Evolutionary conservation across 2,888 invertebrate genomes (phyloP).

Genomic region (Halictus ligatus): DNA sequence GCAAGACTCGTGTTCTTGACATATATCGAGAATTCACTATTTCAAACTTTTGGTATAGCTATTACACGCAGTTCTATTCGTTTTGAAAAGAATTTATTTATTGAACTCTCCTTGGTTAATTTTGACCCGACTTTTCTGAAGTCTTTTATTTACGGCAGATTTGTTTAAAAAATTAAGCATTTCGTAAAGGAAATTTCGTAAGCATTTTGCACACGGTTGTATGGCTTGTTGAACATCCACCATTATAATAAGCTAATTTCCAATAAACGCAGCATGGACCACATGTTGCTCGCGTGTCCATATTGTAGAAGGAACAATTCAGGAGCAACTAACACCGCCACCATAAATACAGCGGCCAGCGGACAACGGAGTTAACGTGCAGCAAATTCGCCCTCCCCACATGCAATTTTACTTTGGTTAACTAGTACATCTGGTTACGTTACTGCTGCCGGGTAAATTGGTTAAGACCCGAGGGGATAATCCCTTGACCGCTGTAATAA

Average conservation of each 20-base stretch:
- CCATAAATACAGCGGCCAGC: not conserved
- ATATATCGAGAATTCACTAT: no score
- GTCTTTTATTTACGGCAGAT: not conserved
- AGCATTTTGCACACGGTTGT: not conserved
- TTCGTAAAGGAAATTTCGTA: not conserved
- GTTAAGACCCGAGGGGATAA: constrained; percentile 47
- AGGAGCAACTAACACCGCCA: not conserved
- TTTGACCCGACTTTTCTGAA: not conserved
- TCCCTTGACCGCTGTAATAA: constrained; percentile 27
- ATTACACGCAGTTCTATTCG: no score
- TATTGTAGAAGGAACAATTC: constrained; percentile 18
- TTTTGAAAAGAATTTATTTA: no score
- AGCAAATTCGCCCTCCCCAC: constrained; percentile 34
- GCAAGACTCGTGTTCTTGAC: no score
- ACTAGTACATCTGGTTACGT: constrained; percentile 32
- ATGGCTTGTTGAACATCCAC: not conserved
- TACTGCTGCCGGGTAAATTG: constrained; percentile 32
- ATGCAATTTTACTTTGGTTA: constrained; percentile 34
- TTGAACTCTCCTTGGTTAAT: no score
- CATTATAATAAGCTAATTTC: constrained; percentile 25
- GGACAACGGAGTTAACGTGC: constrained; percentile 19
- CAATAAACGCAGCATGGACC: not conserved
- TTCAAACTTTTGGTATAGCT: no score
- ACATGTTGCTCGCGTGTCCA: constrained; percentile 21
- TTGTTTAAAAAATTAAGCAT: not conserved